Conservation (phyloP, 2,113 vertebrate genomes). For the Ptyas mucosa region DNA sequence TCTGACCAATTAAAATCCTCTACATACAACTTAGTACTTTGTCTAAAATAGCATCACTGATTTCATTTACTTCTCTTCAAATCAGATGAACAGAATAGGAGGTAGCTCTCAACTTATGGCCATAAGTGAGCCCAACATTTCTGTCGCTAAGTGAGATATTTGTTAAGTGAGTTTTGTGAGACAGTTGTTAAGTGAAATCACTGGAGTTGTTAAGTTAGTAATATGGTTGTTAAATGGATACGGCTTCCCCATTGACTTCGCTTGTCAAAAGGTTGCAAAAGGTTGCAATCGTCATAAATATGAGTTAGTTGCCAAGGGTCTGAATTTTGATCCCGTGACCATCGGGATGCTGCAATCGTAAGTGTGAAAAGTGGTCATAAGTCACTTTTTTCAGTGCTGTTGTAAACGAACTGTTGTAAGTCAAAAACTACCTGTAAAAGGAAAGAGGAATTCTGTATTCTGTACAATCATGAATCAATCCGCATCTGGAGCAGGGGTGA, state of each 20-base stretch:
- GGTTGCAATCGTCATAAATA: not conserved
- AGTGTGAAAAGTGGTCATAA: no score
- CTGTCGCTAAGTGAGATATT: no score
- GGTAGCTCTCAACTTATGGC: not conserved
- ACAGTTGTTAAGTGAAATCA: not conserved
- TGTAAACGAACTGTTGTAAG: no score
- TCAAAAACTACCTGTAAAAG: not conserved
- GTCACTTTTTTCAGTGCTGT: no score
- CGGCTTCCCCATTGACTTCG: not conserved
- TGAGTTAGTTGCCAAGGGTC: not conserved
- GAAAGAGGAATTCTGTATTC: not conserved
- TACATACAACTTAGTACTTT: not conserved
- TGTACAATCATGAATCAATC: not conserved
- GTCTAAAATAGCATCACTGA: not conserved
- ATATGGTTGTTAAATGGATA: no score
- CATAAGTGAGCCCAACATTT: not conserved
- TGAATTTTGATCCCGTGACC: not conserved
- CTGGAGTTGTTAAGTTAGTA: no score
- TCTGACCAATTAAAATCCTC: not conserved
- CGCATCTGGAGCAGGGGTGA: not conserved
- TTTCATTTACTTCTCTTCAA: not conserved
- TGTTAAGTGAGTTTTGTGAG: not conserved
- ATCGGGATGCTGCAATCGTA: not conserved
- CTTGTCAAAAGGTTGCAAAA: not conserved
- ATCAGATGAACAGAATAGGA: not conserved